A percentile compares a stretch with the other conserved stretches of the same genome.
Evolutionary conservation across 2,888 invertebrate species (phyloP).

Genomic region (Pollenia amentaria): DNA sequence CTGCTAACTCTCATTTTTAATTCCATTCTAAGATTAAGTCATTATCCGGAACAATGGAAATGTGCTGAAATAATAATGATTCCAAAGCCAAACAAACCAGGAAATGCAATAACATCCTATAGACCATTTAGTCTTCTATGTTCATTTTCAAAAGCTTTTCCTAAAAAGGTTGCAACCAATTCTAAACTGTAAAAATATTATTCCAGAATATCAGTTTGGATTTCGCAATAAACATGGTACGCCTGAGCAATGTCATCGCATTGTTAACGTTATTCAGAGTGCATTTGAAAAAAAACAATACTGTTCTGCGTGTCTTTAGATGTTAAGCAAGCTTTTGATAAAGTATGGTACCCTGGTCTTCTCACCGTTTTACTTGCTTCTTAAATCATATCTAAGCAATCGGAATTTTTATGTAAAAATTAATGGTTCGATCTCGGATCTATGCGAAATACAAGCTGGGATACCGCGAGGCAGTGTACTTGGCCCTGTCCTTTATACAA

Average conservation of each 20-base stretch:
- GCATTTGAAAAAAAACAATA: conserved; percentile 29
- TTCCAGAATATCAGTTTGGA: too few relatives aligned
- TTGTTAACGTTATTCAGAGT: not conserved
- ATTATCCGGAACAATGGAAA: conserved; percentile 43
- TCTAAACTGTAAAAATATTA: not conserved
- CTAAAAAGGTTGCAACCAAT: conserved; percentile 1
- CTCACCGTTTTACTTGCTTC: conserved; percentile 2
- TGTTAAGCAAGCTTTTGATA: conserved; percentile 23
- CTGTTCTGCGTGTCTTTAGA: conserved; percentile 17
- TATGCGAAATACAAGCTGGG: not conserved
- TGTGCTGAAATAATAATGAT: conserved; percentile 48
- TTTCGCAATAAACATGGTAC: too few relatives aligned
- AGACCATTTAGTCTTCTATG: conserved; percentile 3
- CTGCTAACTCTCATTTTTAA: conserved; percentile 39
- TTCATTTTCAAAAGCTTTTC: conserved; percentile 13
- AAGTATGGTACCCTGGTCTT: conserved; percentile 4
- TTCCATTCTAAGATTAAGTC: conserved; percentile 28
- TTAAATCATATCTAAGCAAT: not conserved
- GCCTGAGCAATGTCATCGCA: conserved; percentile 15
- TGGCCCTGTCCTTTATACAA: not conserved
- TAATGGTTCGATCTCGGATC: not conserved
- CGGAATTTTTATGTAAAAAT: not conserved
- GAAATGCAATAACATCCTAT: conserved; percentile 15
- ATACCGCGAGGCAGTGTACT: not conserved
- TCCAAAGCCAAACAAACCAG: conserved; percentile 35